Base-by-base conservation (phyloP, 2,113 vertebrate species). In the Xyrauchen texanus region DNA sequence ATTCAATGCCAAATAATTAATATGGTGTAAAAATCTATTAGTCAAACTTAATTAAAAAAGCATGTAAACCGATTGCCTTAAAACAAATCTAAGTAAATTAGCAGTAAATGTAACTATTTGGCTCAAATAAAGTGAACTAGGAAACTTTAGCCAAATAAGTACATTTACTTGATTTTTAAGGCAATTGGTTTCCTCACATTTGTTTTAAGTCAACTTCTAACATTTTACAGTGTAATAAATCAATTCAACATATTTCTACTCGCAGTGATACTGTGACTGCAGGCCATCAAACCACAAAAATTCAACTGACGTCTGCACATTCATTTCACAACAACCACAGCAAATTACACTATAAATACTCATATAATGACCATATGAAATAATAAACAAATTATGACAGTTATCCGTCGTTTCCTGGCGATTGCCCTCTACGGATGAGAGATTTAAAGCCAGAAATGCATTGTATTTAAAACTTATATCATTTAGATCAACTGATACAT, bases 341-440 rank as follows among this genome's bases (percentile, higher is more conserved):
- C 7, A 15, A 45, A 15, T 4, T 9, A 21, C 21, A 47, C 7
- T 7, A 5, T 16, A 12, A 4, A 47, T 0, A 61, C 0, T 5
- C 5, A 58, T 15, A 15, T n/a, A 15, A 72, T 21, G 55, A 15
- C 13, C 15, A 5, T 16, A 16, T 57, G 52, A 15, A 42, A 45
- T 57, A 45, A 44, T 47, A 12, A 73, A 51, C 21, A 62, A 63
- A 62, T 63, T 4, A 21, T 73, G 71, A 63, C 46, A 49, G 46
- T 21, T 62, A 74, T 49, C 58, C 15, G 16, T 51, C 45, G 46
- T 61, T 47, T 51, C 13, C 58, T 51, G 58, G 16, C 42, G 55
- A 72, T 45, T 51, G 58, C 4, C 13, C 55, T 15, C n/a, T 49
- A 62, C 15, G 57, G 44, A 73, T 73, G 71, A 72, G 45, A 34